These are phyloP conservation scores for Myotis brandtii DNA, from an alignment of 2,113 vertebrate species.

Conservation along the genomic window DNA sequence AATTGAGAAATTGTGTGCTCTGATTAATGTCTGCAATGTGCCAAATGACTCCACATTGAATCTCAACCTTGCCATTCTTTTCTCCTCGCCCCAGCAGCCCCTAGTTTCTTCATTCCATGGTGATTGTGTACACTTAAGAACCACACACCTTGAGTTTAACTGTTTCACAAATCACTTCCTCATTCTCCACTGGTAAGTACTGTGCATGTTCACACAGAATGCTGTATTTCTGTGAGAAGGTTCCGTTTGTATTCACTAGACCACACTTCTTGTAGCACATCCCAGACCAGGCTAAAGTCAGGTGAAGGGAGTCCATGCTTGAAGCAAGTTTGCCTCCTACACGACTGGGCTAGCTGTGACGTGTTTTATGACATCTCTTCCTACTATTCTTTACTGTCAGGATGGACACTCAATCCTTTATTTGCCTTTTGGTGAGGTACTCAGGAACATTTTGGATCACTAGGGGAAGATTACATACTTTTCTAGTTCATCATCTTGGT, in stretches of 20 bases:
- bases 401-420: neutral
- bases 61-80: slow-evolving; percentile 63
- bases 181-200: slow-evolving; percentile 63
- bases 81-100: slow-evolving; percentile 62
- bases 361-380: neutral
- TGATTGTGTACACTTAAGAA: slow-evolving; percentile 69
- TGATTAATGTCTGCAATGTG: rapidly evolving
- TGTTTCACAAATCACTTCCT: slow-evolving; percentile 77
- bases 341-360: neutral
- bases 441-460: neutral
- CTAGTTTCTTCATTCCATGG: slow-evolving; percentile 81
- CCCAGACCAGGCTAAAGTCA: neutral
- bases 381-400: neutral
- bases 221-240: neutral
- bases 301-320: neutral
- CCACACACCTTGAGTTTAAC: slow-evolving; percentile 78
- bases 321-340: neutral
- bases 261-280: neutral
- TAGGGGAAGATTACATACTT: neutral
- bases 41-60: slow-evolving; percentile 47
- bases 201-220: neutral
- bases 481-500: neutral
- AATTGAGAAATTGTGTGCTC: slow-evolving; percentile 24
- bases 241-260: neutral
- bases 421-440: neutral